Evolutionary conservation across 2,888 invertebrate species (phyloP), one percentile per base, ranked within the genome.

Genomic region (Hydraecia micacea): DNA sequence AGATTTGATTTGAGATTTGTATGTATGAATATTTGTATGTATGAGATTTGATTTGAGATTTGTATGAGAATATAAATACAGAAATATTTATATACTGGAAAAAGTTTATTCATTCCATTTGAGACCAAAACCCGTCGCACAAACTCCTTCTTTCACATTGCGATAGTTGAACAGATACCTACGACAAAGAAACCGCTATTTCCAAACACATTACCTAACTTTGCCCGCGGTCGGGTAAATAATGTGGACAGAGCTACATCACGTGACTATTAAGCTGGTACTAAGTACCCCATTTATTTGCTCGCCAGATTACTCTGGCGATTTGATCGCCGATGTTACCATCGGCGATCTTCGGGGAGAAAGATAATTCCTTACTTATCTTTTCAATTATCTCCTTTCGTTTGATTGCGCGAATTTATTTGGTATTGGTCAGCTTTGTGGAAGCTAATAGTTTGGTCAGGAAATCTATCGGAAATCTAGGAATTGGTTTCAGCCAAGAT

Each of bases 371-470:
- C 89, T 87, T 82, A 77, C 86, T 91, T 94, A 94, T 94, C 94
- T 94, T 93, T 94, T 93, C 94, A 94, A 94, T 94, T 94, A 94
- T 92, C 92, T 92, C 88, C 82, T 90, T 88, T 84, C 89, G 85
- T 89, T 90, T 90, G 91, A 91, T 90, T 91, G 87, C 84, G 79
- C 83, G 87, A 91, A 90, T 92, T 90, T 91, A 92, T 91, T 90
- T 88, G 85, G 75, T 80, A 79, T 73, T 73, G 77, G 81, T 85
- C 67, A 71, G 75, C 73, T 77, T 85, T 81, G 82, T 77, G 73
- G 71, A 68, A 25, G 70, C 77, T 69, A 77, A 80, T 76, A 81
- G 77, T 80, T 77, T 69, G 11, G 52, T 46, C n/a, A 39, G 65
- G 67, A 73, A 78, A 73, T 77, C 66, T 39, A 62, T 67, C 7